Percentiles rank a stretch among this genome's conserved stretches.
Conservation (phyloP, 2,797 vertebrate genomes). For the Aphelocoma californica region DNA sequence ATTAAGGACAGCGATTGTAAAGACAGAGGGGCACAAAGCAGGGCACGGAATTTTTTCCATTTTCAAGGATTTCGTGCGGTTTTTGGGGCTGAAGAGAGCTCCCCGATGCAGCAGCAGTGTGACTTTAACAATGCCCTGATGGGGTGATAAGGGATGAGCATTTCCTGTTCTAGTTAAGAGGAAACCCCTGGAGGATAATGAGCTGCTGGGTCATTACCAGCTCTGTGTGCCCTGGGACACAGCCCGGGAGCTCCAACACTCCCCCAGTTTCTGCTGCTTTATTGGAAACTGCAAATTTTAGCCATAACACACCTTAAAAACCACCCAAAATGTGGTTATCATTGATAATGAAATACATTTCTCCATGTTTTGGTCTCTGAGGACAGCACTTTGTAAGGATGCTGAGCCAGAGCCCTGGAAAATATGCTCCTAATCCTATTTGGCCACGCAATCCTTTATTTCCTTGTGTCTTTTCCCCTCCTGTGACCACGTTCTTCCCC, state of each 20-base stretch:
- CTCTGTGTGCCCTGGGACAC: not conserved
- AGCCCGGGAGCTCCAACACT: not conserved
- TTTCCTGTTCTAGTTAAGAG: not conserved
- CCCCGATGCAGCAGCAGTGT: not conserved
- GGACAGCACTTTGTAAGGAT: not conserved
- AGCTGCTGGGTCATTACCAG: not conserved
- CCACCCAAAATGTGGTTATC: rapidly evolving
- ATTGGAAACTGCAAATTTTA: not conserved
- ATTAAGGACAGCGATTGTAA: not conserved
- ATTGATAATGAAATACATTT: rapidly evolving
- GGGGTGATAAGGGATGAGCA: not conserved
- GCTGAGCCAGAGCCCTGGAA: not conserved
- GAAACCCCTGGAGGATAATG: not conserved
- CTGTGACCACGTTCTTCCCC: not conserved
- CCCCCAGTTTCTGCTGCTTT: not conserved
- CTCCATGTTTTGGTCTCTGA: not conserved
- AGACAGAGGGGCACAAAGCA: not conserved
- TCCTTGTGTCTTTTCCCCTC: not conserved
- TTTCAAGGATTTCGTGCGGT: not conserved
- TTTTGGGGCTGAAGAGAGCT: not conserved
- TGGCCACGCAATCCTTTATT: not conserved
- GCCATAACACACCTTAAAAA: not conserved
- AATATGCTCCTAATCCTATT: not conserved
- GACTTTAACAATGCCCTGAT: not conserved
- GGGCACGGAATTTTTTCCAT: not conserved